Percentiles rank a stretch among this genome's conserved stretches.
phyloP scores from a whole-genome alignment of 2,888 invertebrate genomes.

The Leucozona laternaria region DNA sequence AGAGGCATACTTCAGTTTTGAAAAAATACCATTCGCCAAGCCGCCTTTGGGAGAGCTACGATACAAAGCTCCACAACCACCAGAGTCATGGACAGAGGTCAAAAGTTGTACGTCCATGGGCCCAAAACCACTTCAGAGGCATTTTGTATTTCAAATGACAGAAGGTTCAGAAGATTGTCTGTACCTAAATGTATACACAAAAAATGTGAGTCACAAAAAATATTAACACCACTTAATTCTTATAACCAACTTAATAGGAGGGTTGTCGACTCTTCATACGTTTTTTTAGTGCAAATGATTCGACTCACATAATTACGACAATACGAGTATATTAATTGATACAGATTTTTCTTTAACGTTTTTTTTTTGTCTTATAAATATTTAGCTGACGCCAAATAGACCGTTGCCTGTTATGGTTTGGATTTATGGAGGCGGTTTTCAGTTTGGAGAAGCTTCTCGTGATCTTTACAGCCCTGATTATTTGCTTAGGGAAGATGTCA shows the following conservation, averaged over 20 bases:
- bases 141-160: conserved; percentile 82
- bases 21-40: conserved; percentile 82
- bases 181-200: conserved; percentile 84
- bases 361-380: conserved; percentile 11
- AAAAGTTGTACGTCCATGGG: conserved; percentile 83
- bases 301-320: too few relatives aligned
- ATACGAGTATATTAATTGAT: too few relatives aligned
- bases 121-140: conserved; percentile 82
- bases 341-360: not conserved
- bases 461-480: conserved; percentile 84
- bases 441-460: conserved; percentile 83
- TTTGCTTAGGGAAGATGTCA: conserved; percentile 84
- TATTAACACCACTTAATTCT: too few relatives aligned
- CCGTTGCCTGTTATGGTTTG: conserved; percentile 84
- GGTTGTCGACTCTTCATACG: too few relatives aligned
- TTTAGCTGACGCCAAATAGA: conserved; percentile 80
- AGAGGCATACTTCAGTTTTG: conserved; percentile 82
- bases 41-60: conserved; percentile 82
- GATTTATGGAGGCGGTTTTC: conserved; percentile 85
- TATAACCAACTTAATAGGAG: too few relatives aligned
- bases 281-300: too few relatives aligned
- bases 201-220: conserved; percentile 82
- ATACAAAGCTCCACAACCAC: conserved; percentile 83
- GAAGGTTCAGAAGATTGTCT: conserved; percentile 85
- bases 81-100: conserved; percentile 84